phyloP scores from a whole-genome alignment of 2,797 vertebrate genomes.

The Spinus pinus region DNA sequence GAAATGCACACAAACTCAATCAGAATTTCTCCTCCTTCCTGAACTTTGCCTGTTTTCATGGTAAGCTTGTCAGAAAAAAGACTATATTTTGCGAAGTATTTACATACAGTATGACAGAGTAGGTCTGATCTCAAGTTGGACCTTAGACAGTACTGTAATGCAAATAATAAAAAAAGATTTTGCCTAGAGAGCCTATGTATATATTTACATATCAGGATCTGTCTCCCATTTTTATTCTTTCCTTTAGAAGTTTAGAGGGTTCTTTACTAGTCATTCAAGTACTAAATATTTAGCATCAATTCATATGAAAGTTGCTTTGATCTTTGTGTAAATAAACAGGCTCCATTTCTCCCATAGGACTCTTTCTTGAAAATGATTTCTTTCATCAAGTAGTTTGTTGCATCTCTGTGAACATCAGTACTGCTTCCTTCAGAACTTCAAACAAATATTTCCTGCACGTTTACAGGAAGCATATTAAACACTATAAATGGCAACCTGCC shows the following conservation, averaged over 20 bases:
- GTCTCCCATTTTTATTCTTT: neutral
- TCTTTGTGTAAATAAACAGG: slow-evolving; percentile 74
- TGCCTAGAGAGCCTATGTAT: neutral
- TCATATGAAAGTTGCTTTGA: slow-evolving; percentile 72
- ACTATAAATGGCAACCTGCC: slow-evolving; percentile 61
- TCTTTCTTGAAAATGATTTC: slow-evolving; percentile 70
- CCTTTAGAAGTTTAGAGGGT: slow-evolving; percentile 36
- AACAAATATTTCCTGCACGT: slow-evolving; percentile 73
- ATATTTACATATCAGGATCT: neutral
- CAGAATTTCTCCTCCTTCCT: neutral
- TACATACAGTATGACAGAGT: neutral
- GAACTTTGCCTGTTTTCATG: neutral
- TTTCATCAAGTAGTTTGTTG: slow-evolving; percentile 76
- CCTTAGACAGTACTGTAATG: neutral
- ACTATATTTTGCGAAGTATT: neutral
- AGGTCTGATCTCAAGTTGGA: neutral
- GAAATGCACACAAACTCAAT: neutral
- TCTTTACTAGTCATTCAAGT: slow-evolving; percentile 61
- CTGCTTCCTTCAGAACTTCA: slow-evolving; percentile 73
- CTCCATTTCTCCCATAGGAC: slow-evolving; percentile 61
- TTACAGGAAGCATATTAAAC: slow-evolving; percentile 73
- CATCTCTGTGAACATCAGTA: slow-evolving; percentile 72
- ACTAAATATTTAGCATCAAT: slow-evolving; percentile 57
- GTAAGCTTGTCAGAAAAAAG: neutral
- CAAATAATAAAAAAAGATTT: neutral